phyloP scores from a whole-genome alignment of 2,888 invertebrate species.

The Heterodera filipjevi region DNA sequence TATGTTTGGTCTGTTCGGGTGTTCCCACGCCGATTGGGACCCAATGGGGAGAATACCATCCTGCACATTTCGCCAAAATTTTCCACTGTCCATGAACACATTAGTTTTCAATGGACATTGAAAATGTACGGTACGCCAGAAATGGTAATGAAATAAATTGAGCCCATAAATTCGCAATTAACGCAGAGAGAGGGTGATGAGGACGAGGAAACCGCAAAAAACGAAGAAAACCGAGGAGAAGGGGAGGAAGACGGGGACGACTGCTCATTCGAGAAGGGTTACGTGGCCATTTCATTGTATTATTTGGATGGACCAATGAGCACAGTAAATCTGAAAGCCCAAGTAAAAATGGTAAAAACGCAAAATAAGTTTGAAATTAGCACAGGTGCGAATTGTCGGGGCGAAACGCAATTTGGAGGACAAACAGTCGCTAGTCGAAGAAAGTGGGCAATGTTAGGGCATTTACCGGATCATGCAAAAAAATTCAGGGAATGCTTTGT shows the following conservation, averaged over 20 bases:
- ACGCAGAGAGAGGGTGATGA: background rate
- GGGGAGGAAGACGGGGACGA: constrained; percentile 12
- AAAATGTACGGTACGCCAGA: constrained; percentile 57
- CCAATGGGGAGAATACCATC: constrained; percentile 47
- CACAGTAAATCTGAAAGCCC: constrained; percentile 43
- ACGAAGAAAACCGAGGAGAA: constrained; percentile 33
- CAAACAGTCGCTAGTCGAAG: constrained; percentile 33
- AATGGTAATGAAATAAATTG: constrained; percentile 1
- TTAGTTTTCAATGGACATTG: constrained; percentile 63
- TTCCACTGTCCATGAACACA: constrained; percentile 61
- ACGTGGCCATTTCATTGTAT: constrained; percentile 62
- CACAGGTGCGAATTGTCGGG: constrained; percentile 33
- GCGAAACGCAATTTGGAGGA: constrained; percentile 28
- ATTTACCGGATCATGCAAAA: background rate
- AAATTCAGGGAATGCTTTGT: constrained; percentile 18
- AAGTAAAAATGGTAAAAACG: background rate
- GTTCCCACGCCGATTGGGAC: constrained; percentile 41
- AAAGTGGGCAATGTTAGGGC: constrained; percentile 34
- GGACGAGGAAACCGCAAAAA: constrained; percentile 7
- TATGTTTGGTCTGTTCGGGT: constrained; percentile 48
- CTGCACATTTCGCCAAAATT: constrained; percentile 62
- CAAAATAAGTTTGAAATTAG: background rate
- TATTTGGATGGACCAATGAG: constrained; percentile 61
- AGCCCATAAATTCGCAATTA: background rate
- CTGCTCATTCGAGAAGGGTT: constrained; percentile 40